Evolutionary conservation across 2,888 invertebrate genomes (phyloP).

Genomic region (Eilema caniola): DNA sequence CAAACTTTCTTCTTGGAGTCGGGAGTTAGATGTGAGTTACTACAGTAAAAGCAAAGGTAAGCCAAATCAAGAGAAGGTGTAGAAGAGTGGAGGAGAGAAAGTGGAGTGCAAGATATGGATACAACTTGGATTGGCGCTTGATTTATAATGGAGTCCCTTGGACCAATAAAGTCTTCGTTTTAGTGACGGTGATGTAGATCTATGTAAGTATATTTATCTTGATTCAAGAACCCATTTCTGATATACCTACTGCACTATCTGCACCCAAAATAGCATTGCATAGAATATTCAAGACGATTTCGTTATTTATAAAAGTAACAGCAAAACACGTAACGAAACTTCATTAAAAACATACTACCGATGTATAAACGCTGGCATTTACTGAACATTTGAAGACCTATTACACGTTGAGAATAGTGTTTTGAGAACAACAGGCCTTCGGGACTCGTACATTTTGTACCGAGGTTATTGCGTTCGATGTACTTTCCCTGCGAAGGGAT

Average conservation of each 20-base stretch:
- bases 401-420: constrained; percentile 4
- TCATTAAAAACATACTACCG: not conserved
- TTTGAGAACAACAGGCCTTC: constrained; percentile 3
- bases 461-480: constrained; percentile 16
- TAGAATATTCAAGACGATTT: not conserved
- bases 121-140: too few species aligned
- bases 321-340: not conserved
- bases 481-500: not conserved
- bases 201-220: too few species aligned
- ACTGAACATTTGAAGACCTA: not conserved
- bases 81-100: not conserved
- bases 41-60: not conserved
- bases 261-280: too few species aligned
- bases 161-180: too few species aligned
- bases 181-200: too few species aligned
- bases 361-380: constrained; percentile 1
- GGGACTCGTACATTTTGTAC: constrained; percentile 4
- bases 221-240: too few species aligned
- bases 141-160: too few species aligned
- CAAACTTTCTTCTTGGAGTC: not conserved
- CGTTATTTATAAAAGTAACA: not conserved
- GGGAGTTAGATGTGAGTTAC: not conserved
- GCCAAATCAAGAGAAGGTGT: not conserved
- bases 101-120: too few species aligned
- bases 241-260: too few species aligned